phyloP scores from a whole-genome alignment of 2,113 vertebrate genomes.

The Fregata magnificens region DNA sequence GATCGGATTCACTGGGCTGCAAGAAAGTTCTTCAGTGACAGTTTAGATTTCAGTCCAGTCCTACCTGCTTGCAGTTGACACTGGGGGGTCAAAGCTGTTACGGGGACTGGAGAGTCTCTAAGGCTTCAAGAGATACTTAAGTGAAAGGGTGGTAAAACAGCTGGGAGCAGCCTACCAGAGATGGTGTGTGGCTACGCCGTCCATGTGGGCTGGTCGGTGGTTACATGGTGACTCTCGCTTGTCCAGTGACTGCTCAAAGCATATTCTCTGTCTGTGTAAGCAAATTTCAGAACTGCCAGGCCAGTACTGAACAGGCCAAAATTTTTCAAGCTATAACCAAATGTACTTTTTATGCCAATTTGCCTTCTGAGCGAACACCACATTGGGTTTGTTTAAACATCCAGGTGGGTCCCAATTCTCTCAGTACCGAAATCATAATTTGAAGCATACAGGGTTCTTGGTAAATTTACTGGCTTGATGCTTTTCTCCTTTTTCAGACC shows the following conservation, averaged over 20 bases:
- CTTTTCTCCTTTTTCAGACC: background rate
- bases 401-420: background rate
- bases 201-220: background rate
- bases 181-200: background rate
- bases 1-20: background rate
- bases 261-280: background rate
- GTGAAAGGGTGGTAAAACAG: background rate
- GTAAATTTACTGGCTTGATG: background rate
- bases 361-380: background rate
- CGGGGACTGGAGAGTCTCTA: background rate
- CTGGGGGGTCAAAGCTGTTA: background rate
- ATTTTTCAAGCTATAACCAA: background rate
- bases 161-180: background rate
- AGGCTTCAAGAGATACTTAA: rapidly evolving
- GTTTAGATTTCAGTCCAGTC: background rate
- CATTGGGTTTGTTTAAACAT: background rate
- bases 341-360: background rate
- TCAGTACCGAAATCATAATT: background rate
- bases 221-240: background rate
- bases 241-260: background rate
- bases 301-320: background rate
- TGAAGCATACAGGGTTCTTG: background rate
- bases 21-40: background rate
- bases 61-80: background rate
- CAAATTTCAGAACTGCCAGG: background rate